Base-by-base conservation (phyloP, 2,113 vertebrate genomes). In the Cololabis saira region DNA sequence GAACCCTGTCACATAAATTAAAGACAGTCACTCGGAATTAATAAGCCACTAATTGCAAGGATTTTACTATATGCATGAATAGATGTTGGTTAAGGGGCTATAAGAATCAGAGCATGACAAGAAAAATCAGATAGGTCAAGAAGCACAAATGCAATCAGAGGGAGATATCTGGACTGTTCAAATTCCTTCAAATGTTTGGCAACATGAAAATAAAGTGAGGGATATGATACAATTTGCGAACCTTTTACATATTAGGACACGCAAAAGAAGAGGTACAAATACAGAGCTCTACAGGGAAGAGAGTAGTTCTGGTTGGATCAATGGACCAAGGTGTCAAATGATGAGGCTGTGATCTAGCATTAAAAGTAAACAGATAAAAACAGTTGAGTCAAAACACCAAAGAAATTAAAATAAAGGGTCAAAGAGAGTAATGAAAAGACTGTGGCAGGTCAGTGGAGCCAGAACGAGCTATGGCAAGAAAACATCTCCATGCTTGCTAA, bases 131-230 rank as follows among this genome's bases (percentile, higher is more conserved):
- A 78, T 65, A 74, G 67, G 87, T 84, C 83, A 87, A 85, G 78
- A 70, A 82, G 79, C 86, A 89, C 60, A 83, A 88, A 86, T 72
- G 12, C 15, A 33, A 67, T 85, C 61, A 74, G 40, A 48, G 63
- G 55, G 63, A 68, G 30, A 82, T 16, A 59, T 70, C 73, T 17
- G 54, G 45, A 14, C 42, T 0, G 37, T 67, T 77, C 67, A 81
- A 61, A 75, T 74, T 69, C 47, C 18, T 19, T 24, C 51, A 19
- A 77, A 61, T 44, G 42, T 73, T 68, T 75, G 65, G 60, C 37
- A 60, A 62, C 44, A 63, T 61, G 60, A 60, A 43, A 19, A 30
- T 30, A 30, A 30, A 30, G 4, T 30, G 4, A 30, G 8, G 30
- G 30, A 30, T 4, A 3, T 30, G 30, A 30, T 8, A 30, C 3